Base-by-base conservation (phyloP, 2,888 invertebrate genomes). In the Carterocephalus palaemon region DNA sequence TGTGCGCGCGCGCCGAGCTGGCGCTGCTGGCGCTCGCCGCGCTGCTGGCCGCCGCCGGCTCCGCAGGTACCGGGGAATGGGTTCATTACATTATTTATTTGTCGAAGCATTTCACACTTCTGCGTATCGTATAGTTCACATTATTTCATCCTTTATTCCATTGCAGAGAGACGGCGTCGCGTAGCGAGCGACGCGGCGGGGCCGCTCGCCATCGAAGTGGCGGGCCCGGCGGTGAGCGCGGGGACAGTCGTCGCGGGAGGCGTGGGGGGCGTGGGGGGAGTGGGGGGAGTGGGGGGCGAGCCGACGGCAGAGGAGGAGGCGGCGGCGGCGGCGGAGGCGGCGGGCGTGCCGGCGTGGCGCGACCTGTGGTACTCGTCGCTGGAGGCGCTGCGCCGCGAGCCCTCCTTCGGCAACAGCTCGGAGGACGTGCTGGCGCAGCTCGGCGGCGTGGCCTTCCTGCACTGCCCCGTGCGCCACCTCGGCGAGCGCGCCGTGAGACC, bases 371-470 rank as follows among this genome's bases (percentile, higher is more conserved):
- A 66, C 81, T 86, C 79, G 48, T 76, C 81, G 57, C 70, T 84
- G 64, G 81, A 77, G 55, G 77, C 75, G 50, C 67, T 79, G 59
- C 75, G 71, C 53, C 75, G 82, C 54, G 79, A 81, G 67, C 84
- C 86, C 42, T 55, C 64, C 54, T 91, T 93, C 75, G 93, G 93
- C 88, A 92, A 92, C 79, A 93, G 93, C 47, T 89, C 91, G 53
- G 91, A 91, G 59, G 93, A 93, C 73, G 90, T 93, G 55, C 91
- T 93, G 33, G 93, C 90, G 57, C 93, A 93, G 77, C 88, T 93
- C 48, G 94, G 94, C 34, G 91, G 92, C 43, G 91, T 92, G 28
- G 94, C 94, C 53, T 94, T 92, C 82, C 89, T 94, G 62, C 93
- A 93, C 76, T 95, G 95, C 78, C 91, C 92, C 67, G 93, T 94